Evolutionary conservation across 2,113 vertebrate genomes (phyloP).

Genomic region (Melanostigma gelatinosum): DNA sequence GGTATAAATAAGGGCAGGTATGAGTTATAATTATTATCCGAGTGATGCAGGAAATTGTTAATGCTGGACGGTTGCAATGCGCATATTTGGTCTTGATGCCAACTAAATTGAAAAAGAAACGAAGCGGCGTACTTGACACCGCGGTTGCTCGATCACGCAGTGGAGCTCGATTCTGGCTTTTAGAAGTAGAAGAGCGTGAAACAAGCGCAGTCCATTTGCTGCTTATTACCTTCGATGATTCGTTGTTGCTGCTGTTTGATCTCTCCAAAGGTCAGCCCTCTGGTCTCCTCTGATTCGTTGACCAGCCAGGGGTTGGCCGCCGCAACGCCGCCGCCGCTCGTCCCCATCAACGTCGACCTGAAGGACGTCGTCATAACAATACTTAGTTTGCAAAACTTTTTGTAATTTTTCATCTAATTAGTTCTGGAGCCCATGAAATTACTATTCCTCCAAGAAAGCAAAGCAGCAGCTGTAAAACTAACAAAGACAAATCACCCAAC

Average conservation of each 20-base stretch:
- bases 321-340: conserved; percentile 44
- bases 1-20: not conserved
- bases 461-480: not conserved
- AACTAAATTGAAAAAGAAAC: not conserved
- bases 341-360: conserved; percentile 90
- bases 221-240: conserved; percentile 89
- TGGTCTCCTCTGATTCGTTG: conserved; percentile 93
- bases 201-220: not conserved
- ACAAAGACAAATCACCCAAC: conserved; percentile 4
- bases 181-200: not conserved
- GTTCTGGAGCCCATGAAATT: not conserved
- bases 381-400: not conserved
- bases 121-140: not conserved
- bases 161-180: not conserved
- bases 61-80: not conserved
- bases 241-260: conserved; percentile 92
- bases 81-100: not conserved
- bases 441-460: not conserved
- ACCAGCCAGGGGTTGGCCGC: conserved; percentile 90
- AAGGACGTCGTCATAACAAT: conserved; percentile 7
- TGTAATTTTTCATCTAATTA: not conserved
- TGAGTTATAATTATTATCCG: not conserved
- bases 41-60: not conserved
- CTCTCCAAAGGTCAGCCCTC: conserved; percentile 88
- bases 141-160: not conserved